A percentile compares a stretch with the other conserved stretches of the same genome.
Evolutionary conservation across 2,113 vertebrate genomes (phyloP).

Genomic region (human): GRCh38 chr4:149084001-149084500

Average conservation of each 20-base stretch:
- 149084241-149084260: slow-evolving; percentile 58
- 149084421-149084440: slow-evolving; percentile 55
- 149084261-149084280: slow-evolving; percentile 48
- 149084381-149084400: slow-evolving; percentile 68
- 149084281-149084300: slow-evolving; percentile 49
- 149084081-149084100: slow-evolving; percentile 56
- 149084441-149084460: slow-evolving; percentile 62
- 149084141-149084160: slow-evolving; percentile 64
- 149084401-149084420: slow-evolving; percentile 69
- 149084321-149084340: slow-evolving; percentile 36
- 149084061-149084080: slow-evolving; percentile 60
- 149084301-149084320: slow-evolving; percentile 30
- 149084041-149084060: slow-evolving; percentile 66
- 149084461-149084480: slow-evolving; percentile 60
- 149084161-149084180: slow-evolving; percentile 61
- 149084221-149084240: slow-evolving; percentile 34
- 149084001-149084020: slow-evolving; percentile 62
- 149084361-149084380: slow-evolving; percentile 65
- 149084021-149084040: slow-evolving; percentile 71
- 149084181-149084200: slow-evolving; percentile 45
- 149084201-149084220: slow-evolving; percentile 21
- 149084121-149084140: slow-evolving; percentile 62
- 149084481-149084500: slow-evolving; percentile 40
- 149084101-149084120: slow-evolving; percentile 66
- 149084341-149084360: slow-evolving; percentile 27